Base-by-base conservation (phyloP, 2,797 vertebrate genomes). In the Sebastes cheni region DNA sequence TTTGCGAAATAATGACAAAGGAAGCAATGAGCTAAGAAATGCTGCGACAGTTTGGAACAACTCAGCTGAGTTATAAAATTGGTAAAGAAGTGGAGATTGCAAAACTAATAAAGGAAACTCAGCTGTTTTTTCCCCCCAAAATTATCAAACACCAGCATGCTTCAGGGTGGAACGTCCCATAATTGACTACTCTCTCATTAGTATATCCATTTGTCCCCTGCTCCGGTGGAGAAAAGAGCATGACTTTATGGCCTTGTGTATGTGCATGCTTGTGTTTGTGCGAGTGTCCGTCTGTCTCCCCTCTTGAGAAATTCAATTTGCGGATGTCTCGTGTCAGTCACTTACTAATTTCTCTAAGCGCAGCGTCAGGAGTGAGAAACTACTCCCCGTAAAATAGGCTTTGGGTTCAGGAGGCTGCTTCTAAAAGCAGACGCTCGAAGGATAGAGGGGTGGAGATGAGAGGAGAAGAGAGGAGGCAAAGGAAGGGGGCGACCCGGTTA, bases 361-460 rank as follows among this genome's bases (percentile, higher is more conserved):
- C 81, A 75, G 77, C 52, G 73, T 89, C 77, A 91, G 79, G 80
- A 91, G 80, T 73, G 79, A 89, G 77, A 89, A 95, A 92, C 88
- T 88, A 92, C 88, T 84, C 76, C 75, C 91, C 77, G 86, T 92
- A 91, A 94, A 95, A 95, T 94, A 86, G 83, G 86, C 82, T 95
- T 91, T 89, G 79, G 87, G 82, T 93, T 90, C 86, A 82, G 83
- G 82, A 90, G 86, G 82, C 75, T 84, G 89, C 72, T 68, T 89
- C 82, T 70, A 85, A 91, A 90, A 86, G 86, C 69, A 88, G 54
- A 60, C 22, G 55, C 84, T 79, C 20, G 1, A 39, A 88, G 84
- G 86, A 90, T 58, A 50, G 81, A 83, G 60, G 30, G 65, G 70
- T 34, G 52, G 23, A 82, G 89, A 86, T 14, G 79, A 83, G 64